Evolutionary conservation across 2,797 vertebrate genomes (phyloP), one percentile per base, ranked within the genome.

Genomic region (Stomatorhinus walkeri): DNA sequence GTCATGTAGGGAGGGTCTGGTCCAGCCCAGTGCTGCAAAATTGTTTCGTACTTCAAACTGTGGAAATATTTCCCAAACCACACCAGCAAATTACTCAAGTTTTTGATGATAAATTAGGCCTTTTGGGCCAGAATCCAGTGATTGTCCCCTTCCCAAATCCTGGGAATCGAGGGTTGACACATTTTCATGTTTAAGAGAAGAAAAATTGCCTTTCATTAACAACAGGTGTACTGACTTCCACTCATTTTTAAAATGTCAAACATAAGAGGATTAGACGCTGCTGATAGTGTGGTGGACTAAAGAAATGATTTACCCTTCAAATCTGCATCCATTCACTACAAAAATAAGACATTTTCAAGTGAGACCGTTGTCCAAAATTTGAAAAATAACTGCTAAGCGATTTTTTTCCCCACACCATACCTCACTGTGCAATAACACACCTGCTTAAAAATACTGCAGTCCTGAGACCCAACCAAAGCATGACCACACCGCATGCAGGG

Each of bases 391-490:
- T 51, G 10, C 19, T 85, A 51, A 84, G 46, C 9, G 6, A 85
- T 22, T 43, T 46, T 79, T n/a, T 4, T 3, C 19, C 6, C 19
- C 81, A 28, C 81, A 24, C 3, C 46, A 22, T 85, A 85, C 81
- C n/a, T 24, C 81, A 51, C 48, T 24, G 81, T 48, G 48, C n/a
- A 85, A 85, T 22, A 14, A 48, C 16, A 51, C 48, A 85, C 43
- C 19, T 85, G 81, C 48, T 85, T 48, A 85, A 85, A 83, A 48
- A 85, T 85, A 85, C 22, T 85, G 43, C n/a, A 85, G 81, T 51
- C 81, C 81, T 51, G 81, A 85, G 43, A 48, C 43, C 81, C 48
- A 22, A 51, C 81, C 81, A 85, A 85, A 28, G 12, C 22, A 28
- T 85, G 81, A 22, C 40, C 81, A 85, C 46, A 14, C 22, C n/a